Evolutionary conservation across 2,113 vertebrate genomes (phyloP).

Genomic region (Crocuta crocuta): DNA sequence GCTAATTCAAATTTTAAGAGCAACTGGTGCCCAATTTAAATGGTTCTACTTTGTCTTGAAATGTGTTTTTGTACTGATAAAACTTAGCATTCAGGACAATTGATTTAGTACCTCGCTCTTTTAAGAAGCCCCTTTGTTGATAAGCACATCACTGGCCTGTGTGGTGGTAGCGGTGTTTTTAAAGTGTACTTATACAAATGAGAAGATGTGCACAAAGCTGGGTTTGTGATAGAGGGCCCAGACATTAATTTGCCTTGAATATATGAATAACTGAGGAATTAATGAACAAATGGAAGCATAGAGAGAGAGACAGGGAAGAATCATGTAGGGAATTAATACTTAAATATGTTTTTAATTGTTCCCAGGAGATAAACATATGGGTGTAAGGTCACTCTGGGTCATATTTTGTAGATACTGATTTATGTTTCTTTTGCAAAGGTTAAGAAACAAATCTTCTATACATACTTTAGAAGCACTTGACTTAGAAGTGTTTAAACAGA

Average conservation of each 20-base stretch:
- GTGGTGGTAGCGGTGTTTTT: background rate
- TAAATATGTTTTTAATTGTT: background rate
- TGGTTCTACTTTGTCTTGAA: background rate
- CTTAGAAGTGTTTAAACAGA: background rate
- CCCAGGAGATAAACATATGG: background rate
- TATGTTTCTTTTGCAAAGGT: background rate
- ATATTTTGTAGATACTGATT: background rate
- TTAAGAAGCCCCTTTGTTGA: background rate
- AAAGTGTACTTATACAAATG: background rate
- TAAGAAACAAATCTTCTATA: background rate
- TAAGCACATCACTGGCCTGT: background rate
- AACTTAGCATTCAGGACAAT: background rate
- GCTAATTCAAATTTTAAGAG: background rate
- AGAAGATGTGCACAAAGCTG: background rate
- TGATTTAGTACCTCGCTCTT: background rate
- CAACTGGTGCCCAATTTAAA: background rate
- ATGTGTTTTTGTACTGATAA: background rate
- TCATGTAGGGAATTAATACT: background rate
- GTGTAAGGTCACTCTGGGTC: background rate
- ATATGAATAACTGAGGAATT: background rate
- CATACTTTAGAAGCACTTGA: background rate
- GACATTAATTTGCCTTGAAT: background rate
- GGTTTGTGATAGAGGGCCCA: background rate
- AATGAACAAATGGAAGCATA: background rate
- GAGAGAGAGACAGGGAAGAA: background rate